Conservation (phyloP, 1,140 invertebrate species). For the Orchesella cincta region DNA sequence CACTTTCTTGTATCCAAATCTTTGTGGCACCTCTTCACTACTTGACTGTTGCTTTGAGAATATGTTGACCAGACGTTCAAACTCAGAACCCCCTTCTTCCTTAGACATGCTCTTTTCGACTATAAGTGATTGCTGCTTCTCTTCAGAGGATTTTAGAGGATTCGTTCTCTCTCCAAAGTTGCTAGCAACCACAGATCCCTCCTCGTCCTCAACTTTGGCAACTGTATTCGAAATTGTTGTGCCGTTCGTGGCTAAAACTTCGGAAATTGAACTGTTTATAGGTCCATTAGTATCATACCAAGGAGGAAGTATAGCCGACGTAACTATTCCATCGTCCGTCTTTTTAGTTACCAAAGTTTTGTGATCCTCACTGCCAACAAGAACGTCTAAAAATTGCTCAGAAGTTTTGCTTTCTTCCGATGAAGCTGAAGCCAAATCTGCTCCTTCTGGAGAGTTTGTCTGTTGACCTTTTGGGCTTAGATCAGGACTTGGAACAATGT, state of each 20-base stretch:
- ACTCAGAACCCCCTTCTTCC: background rate
- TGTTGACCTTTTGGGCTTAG: constrained; percentile 27
- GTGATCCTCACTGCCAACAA: constrained; percentile 47
- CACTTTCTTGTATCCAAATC: background rate
- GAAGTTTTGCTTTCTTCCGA: constrained; percentile 1
- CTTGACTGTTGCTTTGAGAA: background rate
- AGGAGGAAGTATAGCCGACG: constrained; percentile 48
- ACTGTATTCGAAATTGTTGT: background rate
- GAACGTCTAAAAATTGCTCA: constrained; percentile 42
- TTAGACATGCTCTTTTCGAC: background rate
- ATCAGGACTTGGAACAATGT: constrained; percentile 42
- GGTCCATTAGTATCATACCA: constrained; percentile 39
- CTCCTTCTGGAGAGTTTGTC: background rate
- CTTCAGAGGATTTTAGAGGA: background rate
- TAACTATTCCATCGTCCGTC: constrained; percentile 45
- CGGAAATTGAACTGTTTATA: background rate
- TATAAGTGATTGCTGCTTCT: too few relatives aligned
- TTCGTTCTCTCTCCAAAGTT: background rate
- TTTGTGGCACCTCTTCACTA: background rate
- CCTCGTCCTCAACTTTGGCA: background rate
- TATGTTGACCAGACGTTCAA: constrained; percentile 11
- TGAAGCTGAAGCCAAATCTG: background rate
- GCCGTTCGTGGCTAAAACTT: background rate
- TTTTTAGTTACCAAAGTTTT: constrained; percentile 47
- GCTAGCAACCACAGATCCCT: background rate